phyloP scores from a whole-genome alignment of 2,113 vertebrate genomes.

The Pholis gunnellus region DNA sequence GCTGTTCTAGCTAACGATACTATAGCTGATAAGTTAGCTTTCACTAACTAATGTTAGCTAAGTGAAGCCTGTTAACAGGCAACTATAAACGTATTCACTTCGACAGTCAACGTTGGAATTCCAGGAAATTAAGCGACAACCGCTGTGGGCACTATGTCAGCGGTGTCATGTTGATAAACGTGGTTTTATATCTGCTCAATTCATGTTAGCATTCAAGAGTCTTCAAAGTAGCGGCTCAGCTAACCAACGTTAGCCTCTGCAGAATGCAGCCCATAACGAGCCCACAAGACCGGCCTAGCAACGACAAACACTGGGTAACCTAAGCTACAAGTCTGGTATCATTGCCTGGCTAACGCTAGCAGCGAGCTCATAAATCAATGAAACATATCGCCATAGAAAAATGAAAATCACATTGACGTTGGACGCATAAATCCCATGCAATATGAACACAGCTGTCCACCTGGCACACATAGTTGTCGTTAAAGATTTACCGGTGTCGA shows the following conservation, averaged over 20 bases:
- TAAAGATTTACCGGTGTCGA: constrained; percentile 5
- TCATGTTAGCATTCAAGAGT: not conserved
- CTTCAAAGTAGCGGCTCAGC: not conserved
- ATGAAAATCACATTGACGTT: not conserved
- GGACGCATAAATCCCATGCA: not conserved
- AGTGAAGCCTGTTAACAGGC: not conserved
- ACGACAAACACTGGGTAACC: constrained; percentile 79
- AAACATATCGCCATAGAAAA: not conserved
- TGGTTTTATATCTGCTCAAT: not conserved
- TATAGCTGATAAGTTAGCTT: not conserved
- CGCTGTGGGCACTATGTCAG: not conserved
- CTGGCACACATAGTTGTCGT: not conserved
- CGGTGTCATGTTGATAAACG: not conserved
- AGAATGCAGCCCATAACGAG: constrained; percentile 33
- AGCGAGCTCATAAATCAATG: not conserved
- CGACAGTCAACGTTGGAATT: not conserved
- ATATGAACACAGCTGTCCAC: not conserved
- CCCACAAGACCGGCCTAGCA: constrained; percentile 77
- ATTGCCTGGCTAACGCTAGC: constrained; percentile 52
- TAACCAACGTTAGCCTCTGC: constrained; percentile 9
- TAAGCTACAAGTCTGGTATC: constrained; percentile 59
- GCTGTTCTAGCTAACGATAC: not conserved
- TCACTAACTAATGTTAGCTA: constrained; percentile 9
- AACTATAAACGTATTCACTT: not conserved
- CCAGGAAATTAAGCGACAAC: constrained; percentile 8